Evolutionary conservation across 2,113 vertebrate species (phyloP), one percentile per base, ranked within the genome.

Genomic region (Forbesichthys papilliferus): DNA sequence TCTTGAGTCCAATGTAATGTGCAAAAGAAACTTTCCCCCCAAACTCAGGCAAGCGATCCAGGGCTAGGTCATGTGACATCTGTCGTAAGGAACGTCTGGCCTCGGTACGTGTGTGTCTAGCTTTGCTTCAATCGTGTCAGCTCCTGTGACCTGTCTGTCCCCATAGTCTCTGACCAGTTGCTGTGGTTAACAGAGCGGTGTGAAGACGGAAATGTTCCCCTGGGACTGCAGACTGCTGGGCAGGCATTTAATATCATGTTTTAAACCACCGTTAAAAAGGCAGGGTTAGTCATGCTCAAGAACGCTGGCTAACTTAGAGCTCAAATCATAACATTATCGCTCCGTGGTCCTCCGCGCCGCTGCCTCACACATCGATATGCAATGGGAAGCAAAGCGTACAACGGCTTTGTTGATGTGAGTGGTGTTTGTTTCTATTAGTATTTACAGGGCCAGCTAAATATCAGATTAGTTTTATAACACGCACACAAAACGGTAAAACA

Each of bases 11-110:
- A 42, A 42, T 42, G 36, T 42, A 42, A 42, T 8, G 36, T 42
- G 36, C 36, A 42, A 12, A 14, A 69, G 68, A 27, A 27, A 71
- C 48, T 64, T 75, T 69, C 55, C 27, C 27, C 11, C 56, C 56
- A 11, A 67, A 66, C 61, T 69, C 56, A n/a, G 13, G 18, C 46
- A 61, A 52, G 3, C 4, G 27, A 63, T 61, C 9, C 16, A 14
- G 36, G 36, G 4, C 36, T 8, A 42, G 70, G 64, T 79, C 74
- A 66, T 55, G 3, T 66, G 77, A 55, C 73, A 66, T 71, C 16
- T 18, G 20, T 79, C 68, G 0, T 13, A 46, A 80, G 79, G 64
- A 54, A 13, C 58, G 80, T 90, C 75, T 87, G 77, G 67, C 73
- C 74, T 16, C 14, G 54, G 81, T 27, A 2, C 27, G 27, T 88